phyloP scores from a whole-genome alignment of 2,797 vertebrate genomes.

The Heteromormyrus szaboi region DNA sequence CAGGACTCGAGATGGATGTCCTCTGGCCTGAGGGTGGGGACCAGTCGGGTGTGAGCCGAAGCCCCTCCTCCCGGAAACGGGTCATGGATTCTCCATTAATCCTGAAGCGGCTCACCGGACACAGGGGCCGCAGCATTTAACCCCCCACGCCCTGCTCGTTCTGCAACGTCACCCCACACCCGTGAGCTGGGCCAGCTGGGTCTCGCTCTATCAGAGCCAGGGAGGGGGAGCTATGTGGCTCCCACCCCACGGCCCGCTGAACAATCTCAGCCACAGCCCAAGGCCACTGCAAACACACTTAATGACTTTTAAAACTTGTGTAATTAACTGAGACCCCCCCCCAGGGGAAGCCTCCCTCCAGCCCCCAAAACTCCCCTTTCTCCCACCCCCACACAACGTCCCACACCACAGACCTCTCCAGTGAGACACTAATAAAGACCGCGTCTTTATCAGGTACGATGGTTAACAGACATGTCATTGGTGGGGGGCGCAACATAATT shows the following conservation, averaged over 20 bases:
- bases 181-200: slow-evolving; percentile 40
- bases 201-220: slow-evolving; percentile 40
- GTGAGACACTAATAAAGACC: background rate
- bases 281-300: background rate
- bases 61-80: slow-evolving; percentile 33
- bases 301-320: background rate
- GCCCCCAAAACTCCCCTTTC: background rate
- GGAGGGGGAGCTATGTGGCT: slow-evolving; percentile 49
- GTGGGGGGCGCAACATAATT: background rate
- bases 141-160: slow-evolving; percentile 37
- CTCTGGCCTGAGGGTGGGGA: background rate
- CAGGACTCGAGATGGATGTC: slow-evolving; percentile 24
- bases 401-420: background rate
- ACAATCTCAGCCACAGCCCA: background rate
- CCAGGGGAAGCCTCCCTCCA: background rate
- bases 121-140: slow-evolving; percentile 61
- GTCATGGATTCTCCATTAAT: slow-evolving; percentile 49
- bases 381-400: background rate
- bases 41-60: background rate
- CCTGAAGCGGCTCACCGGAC: slow-evolving; percentile 36
- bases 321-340: background rate
- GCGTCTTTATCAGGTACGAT: background rate
- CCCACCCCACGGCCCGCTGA: background rate
- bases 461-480: background rate
- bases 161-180: slow-evolving; percentile 40